phyloP scores from a whole-genome alignment of 2,888 invertebrate species.

The Hyppa rectilinea region DNA sequence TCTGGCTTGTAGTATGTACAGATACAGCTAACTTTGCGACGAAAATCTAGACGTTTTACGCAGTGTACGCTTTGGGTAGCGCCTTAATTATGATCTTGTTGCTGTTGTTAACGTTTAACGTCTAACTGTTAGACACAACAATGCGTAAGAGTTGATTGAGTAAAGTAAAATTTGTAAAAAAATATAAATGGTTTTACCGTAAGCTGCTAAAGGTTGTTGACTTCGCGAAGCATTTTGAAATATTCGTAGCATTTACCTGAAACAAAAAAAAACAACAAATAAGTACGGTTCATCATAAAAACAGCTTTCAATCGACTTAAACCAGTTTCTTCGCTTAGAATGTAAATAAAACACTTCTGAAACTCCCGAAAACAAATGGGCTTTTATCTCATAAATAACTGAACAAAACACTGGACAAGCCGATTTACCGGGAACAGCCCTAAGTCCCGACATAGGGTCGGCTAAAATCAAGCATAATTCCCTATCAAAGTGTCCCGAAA shows the following conservation, averaged over 20 bases:
- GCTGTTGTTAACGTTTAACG: constrained; percentile 27
- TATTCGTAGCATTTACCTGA: constrained; percentile 47
- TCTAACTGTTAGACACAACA: neutral
- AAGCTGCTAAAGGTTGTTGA: neutral
- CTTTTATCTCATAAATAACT: constrained; percentile 53
- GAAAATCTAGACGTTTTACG: too few species aligned
- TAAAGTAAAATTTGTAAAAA: neutral
- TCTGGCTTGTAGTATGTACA: too few species aligned
- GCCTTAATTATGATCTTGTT: constrained; percentile 58
- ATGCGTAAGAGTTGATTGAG: neutral
- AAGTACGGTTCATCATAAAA: constrained; percentile 26
- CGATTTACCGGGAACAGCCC: constrained; percentile 29
- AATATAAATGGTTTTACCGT: constrained; percentile 14
- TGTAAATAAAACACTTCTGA: constrained; percentile 27
- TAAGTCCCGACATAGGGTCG: constrained; percentile 9
- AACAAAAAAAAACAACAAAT: constrained; percentile 40
- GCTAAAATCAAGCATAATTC: constrained; percentile 36
- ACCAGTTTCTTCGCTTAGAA: constrained; percentile 13
- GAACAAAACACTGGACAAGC: constrained; percentile 38
- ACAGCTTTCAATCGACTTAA: constrained; percentile 37
- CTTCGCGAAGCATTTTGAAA: neutral
- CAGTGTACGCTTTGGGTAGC: too few species aligned
- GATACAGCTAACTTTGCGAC: too few species aligned
- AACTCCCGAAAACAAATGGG: constrained; percentile 38
- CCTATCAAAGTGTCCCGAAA: constrained; percentile 27